These are phyloP conservation scores for Tricholauxania praeusta DNA, from an alignment of 2,888 invertebrate species.

Conservation along the genomic window DNA sequence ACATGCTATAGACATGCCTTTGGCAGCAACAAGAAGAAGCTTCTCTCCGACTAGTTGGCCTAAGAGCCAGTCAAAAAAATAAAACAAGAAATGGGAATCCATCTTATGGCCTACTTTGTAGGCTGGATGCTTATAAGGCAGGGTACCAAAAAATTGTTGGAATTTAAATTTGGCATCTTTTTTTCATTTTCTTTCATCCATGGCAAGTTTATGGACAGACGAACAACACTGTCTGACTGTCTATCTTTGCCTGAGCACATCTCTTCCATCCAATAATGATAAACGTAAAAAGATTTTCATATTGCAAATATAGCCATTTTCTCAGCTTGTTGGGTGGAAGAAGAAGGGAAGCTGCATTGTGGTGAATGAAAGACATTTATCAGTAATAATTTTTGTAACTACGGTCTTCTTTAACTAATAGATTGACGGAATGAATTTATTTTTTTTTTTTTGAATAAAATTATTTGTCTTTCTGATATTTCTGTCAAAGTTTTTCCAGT, in stretches of 20 bases:
- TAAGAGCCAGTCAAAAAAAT: not conserved
- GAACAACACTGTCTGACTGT: not conserved
- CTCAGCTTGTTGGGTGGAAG: not conserved
- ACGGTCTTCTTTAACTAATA: too few species aligned
- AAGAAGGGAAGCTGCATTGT: too few species aligned
- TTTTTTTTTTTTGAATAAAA: too few species aligned
- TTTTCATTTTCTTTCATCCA: not conserved
- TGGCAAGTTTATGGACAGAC: not conserved
- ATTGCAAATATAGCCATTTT: slow-evolving; percentile 26
- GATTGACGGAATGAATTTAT: too few species aligned
- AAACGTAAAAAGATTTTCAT: slow-evolving; percentile 7
- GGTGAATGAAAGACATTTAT: too few species aligned
- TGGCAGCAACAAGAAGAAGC: not conserved
- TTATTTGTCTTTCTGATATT: too few species aligned
- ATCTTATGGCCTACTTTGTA: not conserved
- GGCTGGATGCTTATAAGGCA: not conserved
- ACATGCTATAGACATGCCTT: not conserved
- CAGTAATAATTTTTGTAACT: too few species aligned
- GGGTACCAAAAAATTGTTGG: not conserved
- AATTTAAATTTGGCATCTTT: not conserved
- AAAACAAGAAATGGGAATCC: not conserved
- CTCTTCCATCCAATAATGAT: slow-evolving; percentile 5
- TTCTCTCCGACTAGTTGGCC: not conserved
- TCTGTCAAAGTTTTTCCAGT: too few species aligned
- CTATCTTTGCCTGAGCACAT: not conserved